Evolutionary conservation across 2,113 vertebrate genomes (phyloP).

Genomic region (Aptenodytes forsteri): DNA sequence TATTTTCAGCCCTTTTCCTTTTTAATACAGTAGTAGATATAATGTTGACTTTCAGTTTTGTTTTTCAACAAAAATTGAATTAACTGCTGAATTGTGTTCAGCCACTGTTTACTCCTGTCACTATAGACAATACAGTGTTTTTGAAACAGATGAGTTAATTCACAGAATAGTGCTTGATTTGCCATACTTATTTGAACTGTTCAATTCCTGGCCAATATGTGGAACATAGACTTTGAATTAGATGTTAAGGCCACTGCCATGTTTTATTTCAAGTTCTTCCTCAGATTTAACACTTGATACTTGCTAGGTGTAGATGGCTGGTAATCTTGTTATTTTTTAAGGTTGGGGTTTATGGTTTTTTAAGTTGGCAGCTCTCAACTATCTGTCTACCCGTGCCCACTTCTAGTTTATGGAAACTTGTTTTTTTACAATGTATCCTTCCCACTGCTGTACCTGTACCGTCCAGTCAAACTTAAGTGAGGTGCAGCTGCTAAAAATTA

Average conservation of each 20-base stretch:
- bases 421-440: background rate
- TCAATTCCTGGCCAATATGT: background rate
- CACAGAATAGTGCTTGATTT: background rate
- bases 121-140: background rate
- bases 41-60: background rate
- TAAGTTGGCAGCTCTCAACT: background rate
- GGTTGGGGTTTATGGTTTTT: background rate
- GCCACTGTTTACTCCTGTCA: background rate
- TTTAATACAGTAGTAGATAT: background rate
- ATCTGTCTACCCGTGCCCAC: rapidly evolving
- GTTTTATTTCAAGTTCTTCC: background rate
- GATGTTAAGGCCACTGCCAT: rapidly evolving
- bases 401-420: background rate
- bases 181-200: background rate
- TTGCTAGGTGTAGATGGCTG: background rate
- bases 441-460: background rate
- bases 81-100: background rate
- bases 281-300: background rate
- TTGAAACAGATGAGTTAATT: background rate
- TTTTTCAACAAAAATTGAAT: background rate
- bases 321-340: background rate
- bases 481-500: background rate
- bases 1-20: background rate
- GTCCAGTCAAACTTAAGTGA: background rate
- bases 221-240: background rate